Base-by-base conservation (phyloP, 2,888 invertebrate genomes). In the Salpingus planirostris region DNA sequence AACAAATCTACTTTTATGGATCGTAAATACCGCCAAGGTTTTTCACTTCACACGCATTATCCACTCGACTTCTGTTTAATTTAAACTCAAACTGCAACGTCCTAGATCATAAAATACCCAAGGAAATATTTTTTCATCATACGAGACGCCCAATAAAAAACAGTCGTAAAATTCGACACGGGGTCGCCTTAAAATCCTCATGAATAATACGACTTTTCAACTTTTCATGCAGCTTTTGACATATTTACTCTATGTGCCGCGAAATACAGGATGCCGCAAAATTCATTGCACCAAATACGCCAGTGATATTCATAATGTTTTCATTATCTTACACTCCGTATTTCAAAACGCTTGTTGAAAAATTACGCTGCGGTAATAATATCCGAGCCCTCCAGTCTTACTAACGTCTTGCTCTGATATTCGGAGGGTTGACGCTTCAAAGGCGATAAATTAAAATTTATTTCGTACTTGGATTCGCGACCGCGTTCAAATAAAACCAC, bases 1-100 rank as follows among this genome's bases (percentile, higher is more conserved):
- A 37, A 42, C 38, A 40, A 40, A 42, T 44, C 44, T 31, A 36
- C 38, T 34, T 44, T 44, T 42, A 42, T 42, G 33, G 40, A 29
- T 40, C 42, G 35, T 44, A 42, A 44, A 42, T 44, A 42, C 32
- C 36, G 29, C 28, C 32, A 40, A 23, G 29, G 28, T 35, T 38
- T n/a, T 44, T 42, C 40, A 36, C 35, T 40, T 42, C 39, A 31
- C 29, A 35, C 30, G 29, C 38, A 44, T 44, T 44, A 44, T 36
- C 42, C 38, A 42, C 39, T 37, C 33, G 38, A 42, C 37, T 29
- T 44, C 29, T 42, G 39, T 39, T 44, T 44, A 42, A 43, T 42
- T 40, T 40, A 38, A 39, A 40, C 38, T 42, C 33, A 38, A 44
- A 44, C 35, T 44, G 42, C 42, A 42, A 40, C 37, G 35, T 39